phyloP scores from a whole-genome alignment of 2,113 vertebrate genomes.

The Anarhynchus alexandrinus region DNA sequence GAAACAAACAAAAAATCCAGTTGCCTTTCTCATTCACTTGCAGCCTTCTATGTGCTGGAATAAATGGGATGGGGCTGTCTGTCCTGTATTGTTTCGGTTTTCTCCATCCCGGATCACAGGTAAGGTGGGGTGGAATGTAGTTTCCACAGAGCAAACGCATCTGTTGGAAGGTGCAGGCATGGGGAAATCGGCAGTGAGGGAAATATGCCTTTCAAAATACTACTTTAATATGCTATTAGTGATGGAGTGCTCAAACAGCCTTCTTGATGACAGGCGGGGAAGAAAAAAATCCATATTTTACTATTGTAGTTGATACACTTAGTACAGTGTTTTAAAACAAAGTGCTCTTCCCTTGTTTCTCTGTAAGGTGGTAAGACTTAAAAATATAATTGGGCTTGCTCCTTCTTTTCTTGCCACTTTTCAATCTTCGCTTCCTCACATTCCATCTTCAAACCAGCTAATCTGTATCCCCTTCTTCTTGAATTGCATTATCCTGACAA shows the following conservation, averaged over 20 bases:
- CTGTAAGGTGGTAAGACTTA: background rate
- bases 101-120: background rate
- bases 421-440: background rate
- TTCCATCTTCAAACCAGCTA: background rate
- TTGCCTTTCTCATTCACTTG: background rate
- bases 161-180: background rate
- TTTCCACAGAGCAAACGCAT: background rate
- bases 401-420: background rate
- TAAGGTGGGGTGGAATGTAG: background rate
- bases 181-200: background rate
- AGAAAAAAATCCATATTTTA: background rate
- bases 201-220: background rate
- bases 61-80: background rate
- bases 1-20: background rate
- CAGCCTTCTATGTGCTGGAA: background rate
- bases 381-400: background rate
- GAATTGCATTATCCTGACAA: constrained; percentile 37
- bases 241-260: background rate
- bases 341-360: background rate
- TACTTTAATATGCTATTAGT: background rate
- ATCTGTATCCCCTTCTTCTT: constrained; percentile 33
- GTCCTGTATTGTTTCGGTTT: background rate
- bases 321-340: constrained; percentile 3
- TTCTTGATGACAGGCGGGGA: background rate
- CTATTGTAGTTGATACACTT: background rate